Percentiles rank a stretch among this genome's conserved stretches.
These are phyloP conservation scores for Netelia virgata DNA, from an alignment of 2,888 invertebrate species.

Conservation along the genomic window DNA sequence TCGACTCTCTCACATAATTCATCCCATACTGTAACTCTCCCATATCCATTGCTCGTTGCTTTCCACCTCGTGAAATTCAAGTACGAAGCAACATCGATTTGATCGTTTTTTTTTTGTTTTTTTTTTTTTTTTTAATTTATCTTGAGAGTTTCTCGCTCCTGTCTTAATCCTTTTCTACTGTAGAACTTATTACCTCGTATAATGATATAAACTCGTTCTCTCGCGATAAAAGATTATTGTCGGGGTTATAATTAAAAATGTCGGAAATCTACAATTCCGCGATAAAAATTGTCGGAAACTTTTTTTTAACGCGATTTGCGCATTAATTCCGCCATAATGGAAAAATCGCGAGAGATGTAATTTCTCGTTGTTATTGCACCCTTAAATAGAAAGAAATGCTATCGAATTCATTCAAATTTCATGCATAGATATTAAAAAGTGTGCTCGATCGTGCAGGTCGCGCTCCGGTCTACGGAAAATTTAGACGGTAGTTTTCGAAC, in stretches of 20 bases:
- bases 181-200: too few relatives aligned
- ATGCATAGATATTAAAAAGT: conserved; percentile 1
- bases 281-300: neutral
- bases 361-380: too few relatives aligned
- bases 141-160: neutral
- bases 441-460: conserved; percentile 28
- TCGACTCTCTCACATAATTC: conserved; percentile 37
- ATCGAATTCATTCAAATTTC: neutral
- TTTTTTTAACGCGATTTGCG: neutral
- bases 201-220: too few relatives aligned
- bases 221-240: too few relatives aligned
- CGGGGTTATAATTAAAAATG: too few relatives aligned
- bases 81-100: neutral
- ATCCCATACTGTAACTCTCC: conserved; percentile 1
- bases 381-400: neutral
- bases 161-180: too few relatives aligned
- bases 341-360: neutral
- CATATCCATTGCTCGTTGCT: neutral
- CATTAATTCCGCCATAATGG: neutral
- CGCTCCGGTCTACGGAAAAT: conserved; percentile 29
- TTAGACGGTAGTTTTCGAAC: conserved; percentile 21
- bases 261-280: too few relatives aligned
- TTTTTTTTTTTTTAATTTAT: neutral
- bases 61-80: neutral
- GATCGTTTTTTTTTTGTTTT: neutral